Evolutionary conservation across 2,797 vertebrate genomes (phyloP), one percentile per base, ranked within the genome.

Genomic region (Zalophus californianus): DNA sequence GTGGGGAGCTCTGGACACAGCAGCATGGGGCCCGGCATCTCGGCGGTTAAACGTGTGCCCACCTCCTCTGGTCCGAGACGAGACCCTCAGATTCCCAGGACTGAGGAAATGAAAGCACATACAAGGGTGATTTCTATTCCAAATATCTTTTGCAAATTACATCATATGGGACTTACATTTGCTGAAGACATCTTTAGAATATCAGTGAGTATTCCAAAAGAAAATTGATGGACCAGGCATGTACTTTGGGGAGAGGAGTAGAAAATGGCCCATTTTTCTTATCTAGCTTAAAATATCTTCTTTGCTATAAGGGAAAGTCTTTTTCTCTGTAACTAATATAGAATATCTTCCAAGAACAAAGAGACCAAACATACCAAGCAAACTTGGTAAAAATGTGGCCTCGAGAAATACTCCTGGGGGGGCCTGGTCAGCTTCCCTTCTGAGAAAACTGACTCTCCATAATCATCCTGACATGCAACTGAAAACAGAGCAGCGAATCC

Each of bases 401-500:
- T 92, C 75, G n/a, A 92, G 80, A 87, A 96, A 89, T 97, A 52
- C 95, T 94, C 94, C 92, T 95, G 5, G 78, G 86, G 86, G 92
- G 86, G 70, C n/a, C 62, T 15, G 82, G 35, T 27, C 72, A n/a
- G 1, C 92, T 62, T 2, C 77, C 87, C 96, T 94, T 87, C 96
- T 82, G 96, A 98, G 98, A 97, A 97, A 97, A 68, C 73, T 60
- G 96, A 95, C 95, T 96, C 97, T 44, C 2, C 13, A 14, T 73
- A 21, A 0, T 88, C 89, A 62, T 94, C 93, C 95, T 97, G 97
- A 96, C 98, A 97, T 11, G 85, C 64, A 84, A 97, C 72, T 41
- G 88, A 95, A 92, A 83, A 78, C 78, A 95, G 80, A 95, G 94
- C 97, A 93, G 93, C 85, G 97, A 96, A 98, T 96, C 94, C 97